Evolutionary conservation across 2,888 invertebrate species (phyloP), one percentile per base, ranked within the genome.

Genomic region (Dorcus hopei): DNA sequence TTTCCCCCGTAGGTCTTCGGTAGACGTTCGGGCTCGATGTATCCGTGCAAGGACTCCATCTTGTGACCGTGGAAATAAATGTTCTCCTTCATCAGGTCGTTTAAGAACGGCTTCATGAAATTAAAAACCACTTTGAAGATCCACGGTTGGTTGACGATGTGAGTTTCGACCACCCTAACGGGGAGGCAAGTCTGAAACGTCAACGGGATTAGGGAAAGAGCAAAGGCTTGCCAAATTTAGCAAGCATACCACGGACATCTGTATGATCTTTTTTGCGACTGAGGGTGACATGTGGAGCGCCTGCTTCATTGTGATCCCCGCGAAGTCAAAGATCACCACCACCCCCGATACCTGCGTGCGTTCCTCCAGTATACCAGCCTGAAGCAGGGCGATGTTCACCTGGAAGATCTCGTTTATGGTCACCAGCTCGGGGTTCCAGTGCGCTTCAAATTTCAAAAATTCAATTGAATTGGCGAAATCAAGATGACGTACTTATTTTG

Each of bases 321-420:
- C 84, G 39, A 92, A 79, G 74, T 93, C 92, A 66, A 92, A 91
- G 56, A 92, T 81, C 6, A 86, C 89, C 4, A 90, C 81, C 0
- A 91, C 92, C 0, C 92, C 92, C 19, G 90, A 77, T 57, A 92
- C 86, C 76, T 92, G 92, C 0, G 87, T 87, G 6, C 86, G 80
- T 5, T 85, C 88, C 71, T 93, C 92, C 67, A 92, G 72, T 54
- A 90, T 81, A 0, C 90, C 91, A 19, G 91, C 74, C 74, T 92
- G 91, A 42, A 92, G 75, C 0, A 89, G 80, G 53, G 88, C 77
- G 49, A 91, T 81, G 0, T 89, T 87, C 0, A 85, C 87, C 70
- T 86, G 87, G 72, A 92, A 89, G 41, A 91, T 74, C 65, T 91
- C 89, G 38, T 87, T 87, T 0, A 88, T 76, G 0, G 85, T 72